Percentiles rank a stretch among this genome's conserved stretches.
Evolutionary conservation across 2,888 invertebrate genomes (phyloP).

Genomic region (Pollenia amentaria): DNA sequence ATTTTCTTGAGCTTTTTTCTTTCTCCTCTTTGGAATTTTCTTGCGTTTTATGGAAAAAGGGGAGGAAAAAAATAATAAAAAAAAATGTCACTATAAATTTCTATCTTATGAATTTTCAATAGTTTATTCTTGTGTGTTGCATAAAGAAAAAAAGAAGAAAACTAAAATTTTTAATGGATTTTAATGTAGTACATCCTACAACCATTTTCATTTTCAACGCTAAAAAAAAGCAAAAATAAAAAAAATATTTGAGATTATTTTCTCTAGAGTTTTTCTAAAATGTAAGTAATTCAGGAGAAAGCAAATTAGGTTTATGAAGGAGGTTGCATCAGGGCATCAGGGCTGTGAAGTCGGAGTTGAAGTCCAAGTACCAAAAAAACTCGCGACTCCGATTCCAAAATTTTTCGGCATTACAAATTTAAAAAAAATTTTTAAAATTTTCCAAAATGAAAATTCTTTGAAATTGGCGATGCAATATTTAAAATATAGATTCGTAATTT

Average conservation of each 20-base stretch:
- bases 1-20: neutral
- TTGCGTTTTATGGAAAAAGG: neutral
- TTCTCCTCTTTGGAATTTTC: neutral
- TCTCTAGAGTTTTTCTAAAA: too few species aligned
- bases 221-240: neutral
- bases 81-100: slow-evolving; percentile 35
- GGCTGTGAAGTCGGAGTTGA: too few species aligned
- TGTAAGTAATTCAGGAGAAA: too few species aligned
- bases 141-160: neutral
- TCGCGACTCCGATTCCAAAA: too few species aligned
- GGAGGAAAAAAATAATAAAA: neutral
- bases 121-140: slow-evolving; percentile 11
- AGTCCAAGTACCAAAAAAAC: too few species aligned
- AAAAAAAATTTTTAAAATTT: too few species aligned
- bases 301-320: neutral
- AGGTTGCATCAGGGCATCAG: too few species aligned
- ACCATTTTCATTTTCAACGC: neutral
- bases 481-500: too few species aligned
- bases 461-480: too few species aligned
- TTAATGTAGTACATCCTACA: slow-evolving; percentile 1
- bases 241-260: neutral
- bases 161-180: slow-evolving; percentile 28
- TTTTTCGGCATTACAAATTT: too few species aligned
- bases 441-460: too few species aligned
- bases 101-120: slow-evolving; percentile 45